Evolutionary conservation across 2,888 invertebrate genomes (phyloP).

Genomic region (Shargacucullia verbasci): DNA sequence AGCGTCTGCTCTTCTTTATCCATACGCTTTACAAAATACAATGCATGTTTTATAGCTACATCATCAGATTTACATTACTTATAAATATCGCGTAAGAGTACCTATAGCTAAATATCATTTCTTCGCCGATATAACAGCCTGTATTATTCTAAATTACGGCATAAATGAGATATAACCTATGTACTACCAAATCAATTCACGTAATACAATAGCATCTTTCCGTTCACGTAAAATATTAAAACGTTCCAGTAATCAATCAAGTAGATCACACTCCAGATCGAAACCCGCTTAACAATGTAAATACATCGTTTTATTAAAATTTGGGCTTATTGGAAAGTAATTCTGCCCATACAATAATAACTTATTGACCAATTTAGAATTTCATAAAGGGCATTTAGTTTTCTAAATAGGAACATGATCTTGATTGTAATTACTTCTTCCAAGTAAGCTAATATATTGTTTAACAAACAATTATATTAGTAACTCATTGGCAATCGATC

Average conservation of each 20-base stretch:
- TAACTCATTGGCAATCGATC: conserved; percentile 56
- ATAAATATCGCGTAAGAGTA: no score
- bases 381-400: conserved; percentile 19
- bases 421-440: conserved; percentile 46
- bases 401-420: conserved; percentile 43
- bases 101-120: no score
- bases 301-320: conserved; percentile 25
- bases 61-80: no score
- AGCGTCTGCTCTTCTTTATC: no score
- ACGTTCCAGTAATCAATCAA: conserved; percentile 65
- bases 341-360: conserved; percentile 12
- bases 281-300: conserved; percentile 27
- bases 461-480: conserved; percentile 60
- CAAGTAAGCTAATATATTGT: conserved; percentile 40
- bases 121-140: no score
- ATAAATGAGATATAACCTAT: conserved; percentile 10
- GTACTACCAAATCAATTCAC: conserved; percentile 26
- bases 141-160: background rate
- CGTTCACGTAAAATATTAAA: conserved; percentile 70
- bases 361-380: conserved; percentile 25
- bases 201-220: conserved; percentile 48
- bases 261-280: conserved; percentile 39
- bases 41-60: no score
- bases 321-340: conserved; percentile 15
- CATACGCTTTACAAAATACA: no score